These are phyloP conservation scores for Labeo calbasu DNA, from an alignment of 2,797 vertebrate species.

Conservation along the genomic window DNA sequence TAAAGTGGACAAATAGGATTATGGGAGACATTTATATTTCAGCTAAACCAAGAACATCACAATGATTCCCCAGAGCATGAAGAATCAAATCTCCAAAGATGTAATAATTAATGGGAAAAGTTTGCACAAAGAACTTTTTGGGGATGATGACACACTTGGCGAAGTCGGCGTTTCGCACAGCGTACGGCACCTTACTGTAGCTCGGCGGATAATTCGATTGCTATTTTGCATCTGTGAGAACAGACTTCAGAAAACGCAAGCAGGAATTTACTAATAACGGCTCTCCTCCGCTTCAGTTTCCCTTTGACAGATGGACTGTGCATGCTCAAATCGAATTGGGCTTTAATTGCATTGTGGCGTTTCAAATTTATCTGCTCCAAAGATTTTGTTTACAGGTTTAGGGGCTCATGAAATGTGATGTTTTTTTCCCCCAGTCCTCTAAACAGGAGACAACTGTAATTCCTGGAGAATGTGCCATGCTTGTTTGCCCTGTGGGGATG, in stretches of 20 bases:
- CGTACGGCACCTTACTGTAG: background rate
- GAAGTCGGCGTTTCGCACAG: background rate
- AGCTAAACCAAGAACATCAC: constrained; percentile 71
- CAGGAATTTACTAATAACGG: constrained; percentile 97
- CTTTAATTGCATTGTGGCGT: constrained; percentile 99
- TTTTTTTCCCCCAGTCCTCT: constrained; percentile 55
- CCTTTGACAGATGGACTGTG: constrained; percentile 99
- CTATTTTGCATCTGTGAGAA: constrained; percentile 38
- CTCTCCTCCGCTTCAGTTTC: constrained; percentile 96
- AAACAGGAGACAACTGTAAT: constrained; percentile 87
- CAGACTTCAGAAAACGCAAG: constrained; percentile 74
- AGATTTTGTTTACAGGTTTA: constrained; percentile 99
- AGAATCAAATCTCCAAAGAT: constrained; percentile 55
- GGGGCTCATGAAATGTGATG: constrained; percentile 87
- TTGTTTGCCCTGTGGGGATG: constrained; percentile 86
- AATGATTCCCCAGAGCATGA: constrained; percentile 71
- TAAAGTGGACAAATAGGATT: constrained; percentile 85
- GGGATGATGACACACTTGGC: constrained; percentile 51
- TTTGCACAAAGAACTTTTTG: constrained; percentile 41
- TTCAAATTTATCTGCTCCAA: constrained; percentile 99
- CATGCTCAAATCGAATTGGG: constrained; percentile 98
- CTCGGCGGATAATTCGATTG: constrained; percentile 26
- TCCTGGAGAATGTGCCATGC: constrained; percentile 85
- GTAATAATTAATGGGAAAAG: constrained; percentile 55
- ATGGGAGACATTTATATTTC: constrained; percentile 74